Percentiles rank a stretch among this genome's conserved stretches.
Conservation (phyloP, 2,113 vertebrate species). For the Balaenoptera acutorostrata region DNA sequence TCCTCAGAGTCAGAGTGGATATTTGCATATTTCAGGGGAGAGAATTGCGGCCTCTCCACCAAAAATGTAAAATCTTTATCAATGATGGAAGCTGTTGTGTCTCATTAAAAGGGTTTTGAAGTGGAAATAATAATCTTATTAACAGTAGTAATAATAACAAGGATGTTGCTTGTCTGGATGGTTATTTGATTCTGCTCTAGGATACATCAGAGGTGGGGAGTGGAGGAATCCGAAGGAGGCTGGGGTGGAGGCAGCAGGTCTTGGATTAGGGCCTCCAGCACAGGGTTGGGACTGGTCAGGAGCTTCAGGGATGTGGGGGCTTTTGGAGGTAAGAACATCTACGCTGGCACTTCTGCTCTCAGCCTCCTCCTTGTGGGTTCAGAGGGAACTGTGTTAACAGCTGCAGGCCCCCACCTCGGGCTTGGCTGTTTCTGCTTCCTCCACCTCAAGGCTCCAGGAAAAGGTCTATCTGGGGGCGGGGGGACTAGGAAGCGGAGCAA, state of each 20-base stretch:
- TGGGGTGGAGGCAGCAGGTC: background rate
- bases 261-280: background rate
- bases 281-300: background rate
- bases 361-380: background rate
- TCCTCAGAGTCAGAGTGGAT: background rate
- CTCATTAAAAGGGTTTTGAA: constrained; percentile 77
- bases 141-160: background rate
- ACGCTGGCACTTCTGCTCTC: background rate
- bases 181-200: background rate
- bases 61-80: constrained; percentile 74
- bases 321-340: background rate
- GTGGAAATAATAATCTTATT: constrained; percentile 58
- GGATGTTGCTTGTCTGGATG: background rate
- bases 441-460: constrained; percentile 56
- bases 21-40: background rate
- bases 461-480: constrained; percentile 56
- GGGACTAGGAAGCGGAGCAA: constrained; percentile 37
- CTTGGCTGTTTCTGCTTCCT: constrained; percentile 8
- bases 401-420: background rate
- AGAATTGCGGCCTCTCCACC: background rate
- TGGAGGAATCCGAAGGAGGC: background rate
- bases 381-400: constrained; percentile 35
- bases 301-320: background rate
- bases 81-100: constrained; percentile 76
- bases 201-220: background rate